These are phyloP conservation scores for Pocota personata DNA, from an alignment of 2,888 invertebrate species.

Conservation along the genomic window DNA sequence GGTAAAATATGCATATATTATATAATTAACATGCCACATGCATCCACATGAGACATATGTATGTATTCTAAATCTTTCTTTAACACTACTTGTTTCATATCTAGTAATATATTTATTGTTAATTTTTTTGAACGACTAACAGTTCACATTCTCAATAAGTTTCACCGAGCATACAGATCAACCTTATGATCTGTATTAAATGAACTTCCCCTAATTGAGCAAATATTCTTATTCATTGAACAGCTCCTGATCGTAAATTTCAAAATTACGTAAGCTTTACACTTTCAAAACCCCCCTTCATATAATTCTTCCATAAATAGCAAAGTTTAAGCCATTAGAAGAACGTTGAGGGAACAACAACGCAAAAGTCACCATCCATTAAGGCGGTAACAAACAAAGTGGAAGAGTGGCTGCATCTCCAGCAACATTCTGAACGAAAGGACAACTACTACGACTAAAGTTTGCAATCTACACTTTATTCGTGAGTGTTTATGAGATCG, in stretches of 20 bases:
- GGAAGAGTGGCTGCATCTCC: constrained; percentile 35
- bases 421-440: constrained; percentile 15
- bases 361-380: constrained; percentile 28
- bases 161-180: no score
- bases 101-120: no score
- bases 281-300: background rate
- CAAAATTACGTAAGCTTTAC: constrained; percentile 12
- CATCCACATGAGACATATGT: no score
- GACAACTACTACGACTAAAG: background rate
- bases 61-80: no score
- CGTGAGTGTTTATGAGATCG: constrained; percentile 41
- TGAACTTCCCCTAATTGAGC: no score
- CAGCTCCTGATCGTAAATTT: constrained; percentile 5
- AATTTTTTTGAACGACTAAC: no score
- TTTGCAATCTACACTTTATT: background rate
- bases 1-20: no score
- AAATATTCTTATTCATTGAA: background rate
- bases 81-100: no score
- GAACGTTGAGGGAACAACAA: constrained; percentile 6
- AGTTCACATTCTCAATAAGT: no score
- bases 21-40: no score
- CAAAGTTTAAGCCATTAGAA: constrained; percentile 53
- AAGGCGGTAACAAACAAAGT: constrained; percentile 43
- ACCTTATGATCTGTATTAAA: no score
- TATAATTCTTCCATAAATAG: constrained; percentile 15